These are phyloP conservation scores for Hirundo rustica DNA, from an alignment of 2,797 vertebrate species.

Conservation along the genomic window DNA sequence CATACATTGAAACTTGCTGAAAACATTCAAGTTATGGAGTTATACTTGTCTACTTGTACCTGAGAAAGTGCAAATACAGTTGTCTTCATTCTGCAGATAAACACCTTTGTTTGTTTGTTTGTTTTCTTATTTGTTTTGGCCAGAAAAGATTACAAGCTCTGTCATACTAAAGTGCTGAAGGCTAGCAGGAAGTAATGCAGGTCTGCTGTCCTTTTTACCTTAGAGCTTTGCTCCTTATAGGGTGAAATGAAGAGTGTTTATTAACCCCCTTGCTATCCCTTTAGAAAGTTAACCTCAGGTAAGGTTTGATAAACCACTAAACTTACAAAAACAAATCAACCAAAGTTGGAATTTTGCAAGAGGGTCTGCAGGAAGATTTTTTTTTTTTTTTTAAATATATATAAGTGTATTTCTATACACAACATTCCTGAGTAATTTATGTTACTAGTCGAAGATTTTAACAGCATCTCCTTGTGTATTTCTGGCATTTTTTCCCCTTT, in stretches of 20 bases:
- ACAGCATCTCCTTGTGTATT: rapidly evolving
- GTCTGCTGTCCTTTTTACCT: not conserved
- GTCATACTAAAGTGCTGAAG: not conserved
- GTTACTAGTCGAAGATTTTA: not conserved
- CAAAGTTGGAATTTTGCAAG: not conserved
- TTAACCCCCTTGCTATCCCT: not conserved
- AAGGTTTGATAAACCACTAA: not conserved
- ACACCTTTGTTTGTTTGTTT: not conserved
- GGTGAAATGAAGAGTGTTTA: not conserved
- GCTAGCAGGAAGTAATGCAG: not conserved
- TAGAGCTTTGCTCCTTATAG: not conserved
- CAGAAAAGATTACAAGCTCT: not conserved
- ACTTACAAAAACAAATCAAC: not conserved
- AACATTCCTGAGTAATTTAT: not conserved
- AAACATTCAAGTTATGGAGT: not conserved
- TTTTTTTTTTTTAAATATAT: not conserved
- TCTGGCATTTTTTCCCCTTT: not conserved
- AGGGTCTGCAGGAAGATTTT: not conserved
- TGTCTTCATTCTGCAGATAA: not conserved
- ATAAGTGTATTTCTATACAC: not conserved
- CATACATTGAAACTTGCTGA: not conserved
- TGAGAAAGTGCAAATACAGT: not conserved
- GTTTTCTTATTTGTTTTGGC: not conserved
- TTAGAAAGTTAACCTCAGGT: not conserved
- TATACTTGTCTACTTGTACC: not conserved